Base-by-base conservation (phyloP, 2,113 vertebrate species). In the Phainopepla nitens region DNA sequence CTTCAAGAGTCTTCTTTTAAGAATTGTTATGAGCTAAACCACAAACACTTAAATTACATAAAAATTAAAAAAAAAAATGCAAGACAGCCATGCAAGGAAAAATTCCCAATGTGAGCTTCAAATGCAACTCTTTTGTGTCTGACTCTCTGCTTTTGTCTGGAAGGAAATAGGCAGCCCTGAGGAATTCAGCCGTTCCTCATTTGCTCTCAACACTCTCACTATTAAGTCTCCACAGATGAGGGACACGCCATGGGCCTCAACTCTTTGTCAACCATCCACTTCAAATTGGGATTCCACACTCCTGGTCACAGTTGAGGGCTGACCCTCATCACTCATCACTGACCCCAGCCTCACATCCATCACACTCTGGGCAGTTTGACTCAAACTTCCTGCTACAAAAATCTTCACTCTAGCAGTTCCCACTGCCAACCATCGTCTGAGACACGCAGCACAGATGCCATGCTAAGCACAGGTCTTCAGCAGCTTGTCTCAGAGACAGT, bases 21-120 rank as follows among this genome's bases (percentile, higher is more conserved):
- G 42, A 90, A 62, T 41, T 47, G 20, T 64, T 80, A 81, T 71
- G 20, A 95, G 54, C 50, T 54, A 94, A 87, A 87, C 6, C 35
- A 87, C 56, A 73, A 86, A 73, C 21, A 86, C 71, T 90, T 94
- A 87, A 92, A 90, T 92, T 13, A 73, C 42, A 93, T 86, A 8
- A 86, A 96, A 90, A 71, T 22, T 35, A 42, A 42, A 42, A 42
- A 42, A 89, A 88, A 22, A 41, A 42, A 57, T 29, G 13, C 42
- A 89, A 82, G 18, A 18, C 66, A 95, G 44, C 69, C 76, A 91
- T 90, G 69, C 51, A 66, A 20, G 86, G 79, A 88, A 18, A 49
- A 90, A 33, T 9, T 78, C 54, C 42, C 33, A 66, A 8, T 11
- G 51, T 44, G 35, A 93, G 64, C 92, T 82, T 82, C 36, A 22